Evolutionary conservation across 2,113 vertebrate species (phyloP).

Genomic region (Hyperoodon ampullatus): DNA sequence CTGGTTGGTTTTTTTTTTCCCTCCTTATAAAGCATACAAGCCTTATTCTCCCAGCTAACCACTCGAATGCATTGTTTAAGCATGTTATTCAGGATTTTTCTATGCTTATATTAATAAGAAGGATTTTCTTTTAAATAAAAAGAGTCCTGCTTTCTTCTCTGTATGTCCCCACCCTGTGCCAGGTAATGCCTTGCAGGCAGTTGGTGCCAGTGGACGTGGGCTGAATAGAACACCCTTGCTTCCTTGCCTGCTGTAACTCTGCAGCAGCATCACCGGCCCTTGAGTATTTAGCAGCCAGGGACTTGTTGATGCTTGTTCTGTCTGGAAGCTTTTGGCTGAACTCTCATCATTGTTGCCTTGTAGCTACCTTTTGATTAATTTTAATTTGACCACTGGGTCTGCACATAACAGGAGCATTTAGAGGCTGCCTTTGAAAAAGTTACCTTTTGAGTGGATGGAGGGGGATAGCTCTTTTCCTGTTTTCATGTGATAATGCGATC

Average conservation of each 20-base stretch:
- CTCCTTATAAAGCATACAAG: neutral
- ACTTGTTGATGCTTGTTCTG: neutral
- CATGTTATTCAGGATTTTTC: neutral
- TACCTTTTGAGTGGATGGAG: neutral
- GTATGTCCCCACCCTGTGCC: neutral
- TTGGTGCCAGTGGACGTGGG: neutral
- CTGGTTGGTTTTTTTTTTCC: neutral
- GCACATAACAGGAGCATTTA: neutral
- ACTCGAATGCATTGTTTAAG: neutral
- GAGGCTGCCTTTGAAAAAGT: neutral
- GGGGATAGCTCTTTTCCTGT: neutral
- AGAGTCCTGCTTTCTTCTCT: neutral
- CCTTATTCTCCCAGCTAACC: neutral
- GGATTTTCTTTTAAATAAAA: neutral
- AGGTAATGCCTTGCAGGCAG: fast-evolving
- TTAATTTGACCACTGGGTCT: neutral
- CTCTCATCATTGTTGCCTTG: neutral
- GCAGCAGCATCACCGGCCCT: neutral
- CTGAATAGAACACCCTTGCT: neutral
- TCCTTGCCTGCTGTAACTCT: neutral
- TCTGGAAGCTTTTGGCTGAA: neutral
- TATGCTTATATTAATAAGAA: neutral
- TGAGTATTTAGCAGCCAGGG: too few relatives aligned
- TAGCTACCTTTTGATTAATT: neutral
- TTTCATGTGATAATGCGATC: neutral